Percentiles rank a stretch among this genome's conserved stretches.
Conservation (phyloP, 2,797 vertebrate species). For the Sphenodon punctatus region DNA sequence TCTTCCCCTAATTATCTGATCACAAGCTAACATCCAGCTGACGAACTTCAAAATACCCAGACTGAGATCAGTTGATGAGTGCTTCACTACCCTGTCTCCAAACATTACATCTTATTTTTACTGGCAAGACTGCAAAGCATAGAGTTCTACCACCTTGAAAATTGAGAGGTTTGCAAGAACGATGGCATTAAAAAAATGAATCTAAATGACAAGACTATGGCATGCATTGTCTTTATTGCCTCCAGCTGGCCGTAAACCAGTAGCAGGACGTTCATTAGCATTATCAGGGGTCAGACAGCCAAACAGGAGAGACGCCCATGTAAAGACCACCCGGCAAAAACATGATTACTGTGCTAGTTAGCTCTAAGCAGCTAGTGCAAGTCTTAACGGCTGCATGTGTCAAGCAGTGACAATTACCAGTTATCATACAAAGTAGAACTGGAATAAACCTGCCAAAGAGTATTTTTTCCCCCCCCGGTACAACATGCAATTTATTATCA, state of each 20-base stretch:
- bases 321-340: slow-evolving; percentile 59
- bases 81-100: not conserved
- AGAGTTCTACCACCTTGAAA: not conserved
- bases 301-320: slow-evolving; percentile 27
- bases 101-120: not conserved
- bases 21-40: slow-evolving; percentile 16
- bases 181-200: slow-evolving; percentile 18
- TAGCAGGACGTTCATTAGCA: slow-evolving; percentile 44
- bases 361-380: slow-evolving; percentile 13
- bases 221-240: slow-evolving; percentile 15
- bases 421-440: slow-evolving; percentile 24
- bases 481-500: slow-evolving; percentile 18
- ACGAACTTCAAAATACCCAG: slow-evolving; percentile 16
- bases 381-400: slow-evolving; percentile 46
- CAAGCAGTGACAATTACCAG: slow-evolving; percentile 57
- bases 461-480: not conserved
- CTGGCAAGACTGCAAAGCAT: slow-evolving; percentile 1
- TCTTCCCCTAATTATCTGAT: slow-evolving; percentile 13
- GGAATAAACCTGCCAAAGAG: slow-evolving; percentile 48
- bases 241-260: slow-evolving; percentile 36
- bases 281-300: slow-evolving; percentile 45
- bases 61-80: not conserved
- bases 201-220: slow-evolving; percentile 50
- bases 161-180: not conserved
- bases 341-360: not conserved